phyloP scores from a whole-genome alignment of 2,113 vertebrate genomes.

The Pygoscelis adeliae region DNA sequence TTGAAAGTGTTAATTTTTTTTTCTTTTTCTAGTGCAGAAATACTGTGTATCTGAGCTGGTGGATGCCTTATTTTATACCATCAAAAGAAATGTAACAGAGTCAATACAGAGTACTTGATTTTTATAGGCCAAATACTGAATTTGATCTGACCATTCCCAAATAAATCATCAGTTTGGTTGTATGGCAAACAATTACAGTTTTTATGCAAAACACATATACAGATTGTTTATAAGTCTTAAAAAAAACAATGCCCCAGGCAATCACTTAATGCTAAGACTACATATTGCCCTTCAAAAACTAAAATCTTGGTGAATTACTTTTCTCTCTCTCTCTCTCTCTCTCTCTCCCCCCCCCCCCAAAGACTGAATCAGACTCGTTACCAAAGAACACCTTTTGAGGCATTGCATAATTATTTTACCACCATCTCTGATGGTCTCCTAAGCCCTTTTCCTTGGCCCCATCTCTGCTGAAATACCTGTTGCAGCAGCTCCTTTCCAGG shows the following conservation, averaged over 20 bases:
- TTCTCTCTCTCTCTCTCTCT: no score
- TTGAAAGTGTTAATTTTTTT: background rate
- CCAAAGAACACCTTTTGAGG: background rate
- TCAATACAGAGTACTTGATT: background rate
- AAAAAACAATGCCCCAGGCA: background rate
- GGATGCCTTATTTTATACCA: background rate
- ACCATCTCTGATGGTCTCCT: background rate
- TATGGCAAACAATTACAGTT: background rate
- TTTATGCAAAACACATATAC: background rate
- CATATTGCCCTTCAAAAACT: background rate
- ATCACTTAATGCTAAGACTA: background rate
- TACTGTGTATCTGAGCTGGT: background rate
- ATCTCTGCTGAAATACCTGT: background rate
- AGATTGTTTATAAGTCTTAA: background rate
- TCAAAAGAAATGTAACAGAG: background rate
- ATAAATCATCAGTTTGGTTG: background rate
- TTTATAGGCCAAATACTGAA: background rate
- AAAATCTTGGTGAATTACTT: background rate
- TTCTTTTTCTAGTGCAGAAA: no score
- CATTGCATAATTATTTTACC: background rate
- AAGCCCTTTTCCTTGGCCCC: background rate
- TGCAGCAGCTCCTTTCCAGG: background rate
- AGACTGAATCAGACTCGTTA: background rate
- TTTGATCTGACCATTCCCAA: background rate
- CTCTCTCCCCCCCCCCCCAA: no score